Base-by-base conservation (phyloP, 1,140 invertebrate genomes). In the Drosophila pseudoananassae region DNA sequence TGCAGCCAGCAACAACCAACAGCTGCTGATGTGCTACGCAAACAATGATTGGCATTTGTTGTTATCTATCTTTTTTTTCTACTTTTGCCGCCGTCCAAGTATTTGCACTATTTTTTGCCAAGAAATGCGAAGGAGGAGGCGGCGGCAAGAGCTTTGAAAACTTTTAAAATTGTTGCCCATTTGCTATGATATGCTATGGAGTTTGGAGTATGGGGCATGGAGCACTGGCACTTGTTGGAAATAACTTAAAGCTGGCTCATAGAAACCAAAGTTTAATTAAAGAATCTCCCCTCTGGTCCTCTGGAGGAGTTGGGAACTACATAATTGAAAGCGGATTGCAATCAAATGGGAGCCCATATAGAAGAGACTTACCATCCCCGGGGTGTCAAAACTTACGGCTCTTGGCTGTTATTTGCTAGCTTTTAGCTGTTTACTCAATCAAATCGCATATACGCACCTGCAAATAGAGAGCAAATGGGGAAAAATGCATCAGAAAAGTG, bases 41-140 rank as follows among this genome's bases (percentile, higher is more conserved):
- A 85, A 82, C 82, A 85, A 85, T 85, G 82, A 85, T 87, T 87
- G 82, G 82, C 82, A 85, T 87, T 88, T 66, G 70, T 70, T 83
- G 79, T 75, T 83, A 83, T 83, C 75, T 71, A 23, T 49, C 14
- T 59, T 74, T 43, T 54, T 51, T 27, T 64, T 33, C 40, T 74
- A 45, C 51, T 46, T 61, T 40, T 38, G 69, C 45, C 70, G 74
- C 52, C 63, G 77, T 76, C 73, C 25, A 85, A 87, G 73, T 78
- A 85, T 85, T 75, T 85, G 78, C 81, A 80, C 72, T 84, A 76
- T 69, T 65, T 84, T 27, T 6, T 27, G 25, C 25, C 25, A 27
- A 27, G 59, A 77, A 68, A 87, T 45, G 50, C 73, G 65, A 57
- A 57, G 47, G 51, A 15, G 50, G 56, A 60, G 49, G 49, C 50